phyloP scores from a whole-genome alignment of 2,113 vertebrate genomes.

The Hippocampus zosterae region DNA sequence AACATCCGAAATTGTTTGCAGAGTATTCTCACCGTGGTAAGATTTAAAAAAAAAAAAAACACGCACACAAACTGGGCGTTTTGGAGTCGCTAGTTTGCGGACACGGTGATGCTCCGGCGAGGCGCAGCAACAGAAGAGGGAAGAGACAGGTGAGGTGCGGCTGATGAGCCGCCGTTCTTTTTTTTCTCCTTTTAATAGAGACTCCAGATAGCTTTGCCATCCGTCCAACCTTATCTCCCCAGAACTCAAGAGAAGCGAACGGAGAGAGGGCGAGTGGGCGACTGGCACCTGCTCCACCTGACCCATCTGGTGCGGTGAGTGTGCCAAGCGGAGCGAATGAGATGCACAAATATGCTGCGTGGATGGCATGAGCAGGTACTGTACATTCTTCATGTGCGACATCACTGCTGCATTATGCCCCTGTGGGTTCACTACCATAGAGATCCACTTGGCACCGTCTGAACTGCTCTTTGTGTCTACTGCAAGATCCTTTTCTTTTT shows the following conservation, averaged over 20 bases:
- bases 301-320: constrained; percentile 69
- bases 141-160: constrained; percentile 71
- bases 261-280: constrained; percentile 45
- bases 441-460: constrained; percentile 30
- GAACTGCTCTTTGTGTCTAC: constrained; percentile 65
- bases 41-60: background rate
- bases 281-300: constrained; percentile 64
- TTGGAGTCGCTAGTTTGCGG: constrained; percentile 37
- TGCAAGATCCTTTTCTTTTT: constrained; percentile 41
- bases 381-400: constrained; percentile 34
- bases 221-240: constrained; percentile 29
- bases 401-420: constrained; percentile 49
- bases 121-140: constrained; percentile 53
- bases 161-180: constrained; percentile 43
- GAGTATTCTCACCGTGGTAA: constrained; percentile 12
- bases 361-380: constrained; percentile 29
- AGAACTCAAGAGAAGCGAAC: constrained; percentile 33
- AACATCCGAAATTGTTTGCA: background rate
- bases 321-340: constrained; percentile 49
- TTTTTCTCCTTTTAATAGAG: constrained; percentile 28
- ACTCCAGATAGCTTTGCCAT: constrained; percentile 37
- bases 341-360: constrained; percentile 29
- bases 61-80: constrained; percentile 49
- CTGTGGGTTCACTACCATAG: constrained; percentile 6
- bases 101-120: constrained; percentile 61